Conservation (phyloP, 2,797 vertebrate species). For the Hapalemur alaotrensis region DNA sequence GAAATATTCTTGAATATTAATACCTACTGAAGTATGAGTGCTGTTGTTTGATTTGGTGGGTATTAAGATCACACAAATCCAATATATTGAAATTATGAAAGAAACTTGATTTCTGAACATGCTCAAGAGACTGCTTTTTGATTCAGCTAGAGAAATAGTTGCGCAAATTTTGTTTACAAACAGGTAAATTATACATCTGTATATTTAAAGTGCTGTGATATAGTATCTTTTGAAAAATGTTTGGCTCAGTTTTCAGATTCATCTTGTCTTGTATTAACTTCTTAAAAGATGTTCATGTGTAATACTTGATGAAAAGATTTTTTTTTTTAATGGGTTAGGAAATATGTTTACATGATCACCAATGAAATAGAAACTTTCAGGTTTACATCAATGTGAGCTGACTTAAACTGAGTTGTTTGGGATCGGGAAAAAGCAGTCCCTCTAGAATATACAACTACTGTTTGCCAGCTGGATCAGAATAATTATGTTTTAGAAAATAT, state of each 20-base stretch:
- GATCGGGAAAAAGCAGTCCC: slow-evolving; percentile 60
- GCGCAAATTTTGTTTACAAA: slow-evolving; percentile 71
- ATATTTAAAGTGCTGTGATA: slow-evolving; percentile 64
- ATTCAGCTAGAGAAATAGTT: slow-evolving; percentile 64
- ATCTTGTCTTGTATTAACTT: slow-evolving; percentile 62
- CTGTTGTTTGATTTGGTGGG: slow-evolving; percentile 57
- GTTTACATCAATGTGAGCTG: slow-evolving; percentile 67
- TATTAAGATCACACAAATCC: slow-evolving; percentile 34
- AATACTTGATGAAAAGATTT: slow-evolving; percentile 62
- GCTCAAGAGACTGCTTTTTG: slow-evolving; percentile 57
- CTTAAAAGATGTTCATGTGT: slow-evolving; percentile 58
- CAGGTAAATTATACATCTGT: slow-evolving; percentile 63
- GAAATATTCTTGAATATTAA: slow-evolving; percentile 44
- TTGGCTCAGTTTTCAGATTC: slow-evolving; percentile 61
- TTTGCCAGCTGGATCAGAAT: slow-evolving; percentile 8
- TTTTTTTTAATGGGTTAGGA: slow-evolving; percentile 62
- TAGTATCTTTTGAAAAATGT: slow-evolving; percentile 56
- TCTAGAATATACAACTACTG: neutral
- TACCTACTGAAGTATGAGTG: slow-evolving; percentile 40
- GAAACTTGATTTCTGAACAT: slow-evolving; percentile 71
- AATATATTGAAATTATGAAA: slow-evolving; percentile 60
- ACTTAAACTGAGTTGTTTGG: slow-evolving; percentile 66
- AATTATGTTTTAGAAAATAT: slow-evolving; percentile 12
- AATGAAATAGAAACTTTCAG: slow-evolving; percentile 65
- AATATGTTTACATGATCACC: slow-evolving; percentile 69